Evolutionary conservation across 2,113 vertebrate genomes (phyloP).

Genomic region (Phalacrocorax brasilianus): DNA sequence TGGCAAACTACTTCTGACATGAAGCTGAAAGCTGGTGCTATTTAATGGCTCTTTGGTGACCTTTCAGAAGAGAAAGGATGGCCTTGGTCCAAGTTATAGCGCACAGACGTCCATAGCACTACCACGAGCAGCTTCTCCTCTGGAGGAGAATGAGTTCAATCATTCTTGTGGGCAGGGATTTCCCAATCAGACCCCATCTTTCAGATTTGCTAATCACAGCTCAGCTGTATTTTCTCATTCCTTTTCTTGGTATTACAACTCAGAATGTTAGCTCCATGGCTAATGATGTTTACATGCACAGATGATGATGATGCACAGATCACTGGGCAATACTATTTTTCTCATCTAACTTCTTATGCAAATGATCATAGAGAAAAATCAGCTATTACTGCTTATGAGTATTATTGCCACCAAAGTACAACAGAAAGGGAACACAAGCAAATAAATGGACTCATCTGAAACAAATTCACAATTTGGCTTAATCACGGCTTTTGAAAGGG

Average conservation of each 20-base stretch:
- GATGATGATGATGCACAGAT: constrained; percentile 18
- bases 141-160: neutral
- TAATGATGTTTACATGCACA: constrained; percentile 6
- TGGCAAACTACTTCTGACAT: constrained; percentile 16
- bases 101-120: neutral
- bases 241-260: neutral
- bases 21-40: constrained; percentile 9
- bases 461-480: neutral
- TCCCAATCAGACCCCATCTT: neutral
- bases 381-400: constrained; percentile 8
- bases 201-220: neutral
- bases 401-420: neutral
- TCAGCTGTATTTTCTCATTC: neutral
- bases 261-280: neutral
- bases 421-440: neutral
- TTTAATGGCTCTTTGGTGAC: constrained; percentile 29
- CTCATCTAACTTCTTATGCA: constrained; percentile 23
- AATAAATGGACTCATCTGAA: neutral
- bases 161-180: neutral
- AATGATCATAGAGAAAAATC: constrained; percentile 30
- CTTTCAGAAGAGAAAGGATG: constrained; percentile 27
- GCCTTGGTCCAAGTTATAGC: neutral
- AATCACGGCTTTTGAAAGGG: neutral
- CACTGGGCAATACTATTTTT: constrained; percentile 22
- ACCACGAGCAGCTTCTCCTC: neutral